Percentiles rank a stretch among this genome's conserved stretches.
phyloP scores from a whole-genome alignment of 1,140 invertebrate genomes.

The Paralvinella palmiformis region DNA sequence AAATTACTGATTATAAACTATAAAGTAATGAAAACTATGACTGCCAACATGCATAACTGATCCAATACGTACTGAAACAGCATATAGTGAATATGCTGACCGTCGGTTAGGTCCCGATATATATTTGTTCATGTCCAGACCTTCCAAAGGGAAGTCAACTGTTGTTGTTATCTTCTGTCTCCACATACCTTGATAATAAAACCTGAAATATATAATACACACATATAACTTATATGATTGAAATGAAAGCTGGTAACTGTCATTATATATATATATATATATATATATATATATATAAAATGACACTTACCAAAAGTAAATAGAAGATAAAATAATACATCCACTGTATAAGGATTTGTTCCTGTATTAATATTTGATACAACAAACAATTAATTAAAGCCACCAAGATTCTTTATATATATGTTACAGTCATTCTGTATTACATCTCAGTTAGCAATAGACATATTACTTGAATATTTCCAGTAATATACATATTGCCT shows the following conservation, averaged over 20 bases:
- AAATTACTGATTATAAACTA: too few relatives aligned
- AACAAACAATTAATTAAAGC: neutral
- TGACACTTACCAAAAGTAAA: neutral
- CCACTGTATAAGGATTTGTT: neutral
- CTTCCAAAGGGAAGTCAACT: conserved; percentile 50
- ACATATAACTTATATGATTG: neutral
- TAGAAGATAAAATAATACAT: neutral
- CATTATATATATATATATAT: neutral
- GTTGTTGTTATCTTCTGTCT: conserved; percentile 42
- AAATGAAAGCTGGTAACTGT: neutral
- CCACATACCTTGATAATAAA: conserved; percentile 46
- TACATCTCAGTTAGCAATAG: too few relatives aligned
- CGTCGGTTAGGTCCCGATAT: conserved; percentile 27
- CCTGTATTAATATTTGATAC: neutral
- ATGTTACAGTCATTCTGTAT: too few relatives aligned
- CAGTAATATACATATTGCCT: too few relatives aligned
- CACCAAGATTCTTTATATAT: too few relatives aligned
- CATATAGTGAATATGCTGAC: conserved; percentile 67
- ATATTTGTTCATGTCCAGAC: conserved; percentile 60
- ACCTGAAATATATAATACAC: conserved; percentile 40
- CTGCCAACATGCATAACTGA: too few relatives aligned
- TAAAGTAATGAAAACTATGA: too few relatives aligned
- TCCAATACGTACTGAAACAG: conserved; percentile 59
- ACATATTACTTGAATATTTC: too few relatives aligned
- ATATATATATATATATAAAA: neutral